A percentile compares a stretch with the other conserved stretches of the same genome.
Conservation (phyloP, 2,888 invertebrate species). For the Drosophila villosipedis region DNA sequence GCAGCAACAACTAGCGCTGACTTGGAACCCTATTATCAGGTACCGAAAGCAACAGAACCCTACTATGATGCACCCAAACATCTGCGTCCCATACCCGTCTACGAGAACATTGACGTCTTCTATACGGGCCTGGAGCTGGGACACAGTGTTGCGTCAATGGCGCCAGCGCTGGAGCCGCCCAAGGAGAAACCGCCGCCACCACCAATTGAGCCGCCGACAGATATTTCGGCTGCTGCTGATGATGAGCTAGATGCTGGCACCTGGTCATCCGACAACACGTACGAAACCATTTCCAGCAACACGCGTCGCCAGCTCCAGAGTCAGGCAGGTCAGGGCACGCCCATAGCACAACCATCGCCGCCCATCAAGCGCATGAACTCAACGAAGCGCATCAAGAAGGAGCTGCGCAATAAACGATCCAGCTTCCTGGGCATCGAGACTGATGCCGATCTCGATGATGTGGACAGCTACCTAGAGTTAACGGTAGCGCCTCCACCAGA, state of each 20-base stretch:
- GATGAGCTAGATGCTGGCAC: conserved; percentile 75
- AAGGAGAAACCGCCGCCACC: conserved; percentile 95
- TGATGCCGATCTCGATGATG: conserved; percentile 86
- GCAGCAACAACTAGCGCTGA: conserved; percentile 40
- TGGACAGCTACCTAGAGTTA: conserved; percentile 89
- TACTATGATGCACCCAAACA: conserved; percentile 85
- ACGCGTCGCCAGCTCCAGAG: conserved; percentile 55
- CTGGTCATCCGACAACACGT: conserved; percentile 83
- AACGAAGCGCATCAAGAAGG: conserved; percentile 94
- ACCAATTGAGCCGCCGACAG: conserved; percentile 85
- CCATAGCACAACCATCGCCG: conserved; percentile 69
- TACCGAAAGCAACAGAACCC: conserved; percentile 84
- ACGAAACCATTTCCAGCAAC: conserved; percentile 81
- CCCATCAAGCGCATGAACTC: conserved; percentile 91
- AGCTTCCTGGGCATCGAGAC: conserved; percentile 95
- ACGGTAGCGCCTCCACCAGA: conserved; percentile 91
- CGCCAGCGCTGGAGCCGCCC: conserved; percentile 88
- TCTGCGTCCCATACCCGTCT: conserved; percentile 86
- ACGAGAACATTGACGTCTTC: conserved; percentile 88
- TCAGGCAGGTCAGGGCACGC: conserved; percentile 29
- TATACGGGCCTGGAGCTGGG: conserved; percentile 81
- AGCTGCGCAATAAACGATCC: conserved; percentile 92
- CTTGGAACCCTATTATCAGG: conserved; percentile 84
- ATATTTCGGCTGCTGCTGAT: conserved; percentile 35
- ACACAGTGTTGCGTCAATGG: conserved; percentile 16